Percentiles rank a stretch among this genome's conserved stretches.
phyloP scores from a whole-genome alignment of 2,113 vertebrate species.

The Fulica atra region DNA sequence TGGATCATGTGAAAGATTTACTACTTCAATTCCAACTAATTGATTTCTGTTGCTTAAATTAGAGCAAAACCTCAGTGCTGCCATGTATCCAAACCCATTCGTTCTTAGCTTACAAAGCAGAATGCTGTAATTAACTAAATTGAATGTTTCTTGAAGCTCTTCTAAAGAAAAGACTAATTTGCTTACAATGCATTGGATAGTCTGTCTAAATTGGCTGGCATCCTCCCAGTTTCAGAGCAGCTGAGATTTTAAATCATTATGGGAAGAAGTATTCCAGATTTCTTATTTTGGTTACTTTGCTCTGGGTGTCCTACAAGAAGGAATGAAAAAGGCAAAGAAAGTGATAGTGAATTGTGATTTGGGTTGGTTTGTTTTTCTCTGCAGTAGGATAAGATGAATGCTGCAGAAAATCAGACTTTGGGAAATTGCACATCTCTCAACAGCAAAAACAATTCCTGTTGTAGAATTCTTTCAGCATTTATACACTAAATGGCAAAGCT shows the following conservation, averaged over 20 bases:
- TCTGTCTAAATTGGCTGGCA: slow-evolving; percentile 35
- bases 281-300: background rate
- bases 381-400: background rate
- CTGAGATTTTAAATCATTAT: slow-evolving; percentile 2
- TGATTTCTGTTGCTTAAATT: slow-evolving; percentile 54
- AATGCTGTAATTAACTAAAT: slow-evolving; percentile 64
- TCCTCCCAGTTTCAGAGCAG: slow-evolving; percentile 14
- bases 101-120: slow-evolving; percentile 58
- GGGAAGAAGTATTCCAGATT: background rate
- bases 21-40: slow-evolving; percentile 49
- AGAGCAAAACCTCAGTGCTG: background rate
- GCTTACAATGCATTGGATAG: slow-evolving; percentile 20
- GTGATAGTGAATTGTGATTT: background rate
- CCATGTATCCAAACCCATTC: background rate
- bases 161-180: slow-evolving; percentile 43
- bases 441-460: background rate
- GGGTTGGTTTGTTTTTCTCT: background rate
- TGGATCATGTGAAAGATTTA: slow-evolving; percentile 52
- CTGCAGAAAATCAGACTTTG: background rate
- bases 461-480: background rate
- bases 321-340: background rate
- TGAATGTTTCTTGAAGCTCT: slow-evolving; percentile 56
- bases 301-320: background rate
- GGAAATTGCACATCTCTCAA: background rate
- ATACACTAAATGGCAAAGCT: background rate